Conservation (phyloP, 2,797 vertebrate species). For the Fratercula arctica region DNA sequence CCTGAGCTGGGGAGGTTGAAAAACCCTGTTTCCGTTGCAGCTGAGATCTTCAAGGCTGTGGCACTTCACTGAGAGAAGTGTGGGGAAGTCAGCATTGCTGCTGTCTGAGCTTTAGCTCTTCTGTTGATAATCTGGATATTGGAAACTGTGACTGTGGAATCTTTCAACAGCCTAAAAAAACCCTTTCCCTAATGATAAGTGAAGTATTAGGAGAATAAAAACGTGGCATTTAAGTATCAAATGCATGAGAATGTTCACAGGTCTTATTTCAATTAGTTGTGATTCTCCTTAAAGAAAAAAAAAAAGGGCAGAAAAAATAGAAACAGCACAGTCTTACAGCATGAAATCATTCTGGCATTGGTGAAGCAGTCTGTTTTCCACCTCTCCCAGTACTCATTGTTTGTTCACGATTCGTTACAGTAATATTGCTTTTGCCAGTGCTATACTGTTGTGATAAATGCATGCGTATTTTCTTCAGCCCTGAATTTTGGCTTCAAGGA, state of each 20-base stretch:
- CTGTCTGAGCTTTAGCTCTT: not conserved
- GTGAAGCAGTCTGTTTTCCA: not conserved
- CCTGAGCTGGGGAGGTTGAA: not conserved
- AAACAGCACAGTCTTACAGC: not conserved
- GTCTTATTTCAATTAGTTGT: not conserved
- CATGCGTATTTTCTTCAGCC: constrained; percentile 50
- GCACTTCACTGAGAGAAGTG: not conserved
- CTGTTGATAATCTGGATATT: not conserved
- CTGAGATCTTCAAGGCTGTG: not conserved
- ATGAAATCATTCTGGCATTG: constrained; percentile 33
- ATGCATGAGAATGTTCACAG: not conserved
- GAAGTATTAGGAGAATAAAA: not conserved
- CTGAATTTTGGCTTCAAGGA: constrained; percentile 66
- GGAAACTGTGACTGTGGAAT: not conserved
- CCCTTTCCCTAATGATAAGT: not conserved
- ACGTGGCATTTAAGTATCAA: not conserved
- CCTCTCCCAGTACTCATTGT: constrained; percentile 7
- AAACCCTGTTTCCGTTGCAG: not conserved
- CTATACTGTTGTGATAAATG: constrained; percentile 59
- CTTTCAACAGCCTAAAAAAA: not conserved
- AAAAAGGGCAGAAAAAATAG: not conserved
- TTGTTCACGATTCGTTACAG: constrained; percentile 57
- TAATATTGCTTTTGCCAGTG: constrained; percentile 23
- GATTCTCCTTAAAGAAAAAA: not conserved
- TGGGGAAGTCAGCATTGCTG: not conserved